Evolutionary conservation across 2,888 invertebrate genomes (phyloP), one percentile per base, ranked within the genome.

Genomic region (Merodon equestris): DNA sequence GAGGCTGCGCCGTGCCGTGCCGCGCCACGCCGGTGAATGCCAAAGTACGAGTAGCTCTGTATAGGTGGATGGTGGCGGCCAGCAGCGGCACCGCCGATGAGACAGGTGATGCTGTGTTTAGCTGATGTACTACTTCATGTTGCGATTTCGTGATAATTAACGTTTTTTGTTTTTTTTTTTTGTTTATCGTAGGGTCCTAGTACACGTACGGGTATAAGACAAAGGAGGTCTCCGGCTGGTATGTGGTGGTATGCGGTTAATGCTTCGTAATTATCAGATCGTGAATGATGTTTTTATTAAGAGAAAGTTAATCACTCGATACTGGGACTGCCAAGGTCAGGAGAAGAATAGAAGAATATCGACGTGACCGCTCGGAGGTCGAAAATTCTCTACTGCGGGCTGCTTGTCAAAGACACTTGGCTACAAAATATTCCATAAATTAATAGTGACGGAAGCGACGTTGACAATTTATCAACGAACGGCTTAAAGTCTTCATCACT

Each of bases 141-240:
- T 84, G 85, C 85, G 83, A 84, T 86, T 84, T 85, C 83, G 84
- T 83, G 83, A 84, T 86, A 86, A 86, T 86, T 86, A 86, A 85
- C 83, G 74, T 82, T 82, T 67, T 47, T 19, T 42, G 53, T 66
- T 48, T 58, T 63, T 56, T 40, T 15, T 40, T 45, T 27, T 27
- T 27, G 7, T 27, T 27, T 27, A 27, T 27, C 27, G 7, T 27
- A 27, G 27, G 27, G 27, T 27, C 27, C 27, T 27, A 27, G 27
- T 27, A 7, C 7, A 27, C 7, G 27, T 27, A 36, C 36, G 38
- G 1, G 3, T 36, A 66, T 47, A 44, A 66, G 53, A 63, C 74
- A 81, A 75, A 75, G 66, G 71, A 61, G 75, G 51, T 57, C 66
- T 51, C 48, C 36, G 34, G 36, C 36, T 50, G 34, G 50, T 64